Evolutionary conservation across 2,888 invertebrate genomes (phyloP).

Genomic region (Marasmarcha lunaedactyla): DNA sequence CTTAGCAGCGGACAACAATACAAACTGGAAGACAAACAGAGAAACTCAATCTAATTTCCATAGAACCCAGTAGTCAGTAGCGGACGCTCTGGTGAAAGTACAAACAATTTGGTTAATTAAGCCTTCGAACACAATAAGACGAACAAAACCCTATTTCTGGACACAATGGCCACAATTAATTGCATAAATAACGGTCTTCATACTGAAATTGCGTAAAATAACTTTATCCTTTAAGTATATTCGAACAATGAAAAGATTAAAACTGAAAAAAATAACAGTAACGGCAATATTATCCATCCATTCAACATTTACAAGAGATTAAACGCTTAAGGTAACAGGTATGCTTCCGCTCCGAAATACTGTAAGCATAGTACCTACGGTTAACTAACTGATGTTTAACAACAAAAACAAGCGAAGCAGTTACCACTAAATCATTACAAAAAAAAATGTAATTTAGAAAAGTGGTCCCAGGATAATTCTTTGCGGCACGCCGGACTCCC

Average conservation of each 20-base stretch:
- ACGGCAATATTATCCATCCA: not conserved
- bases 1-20: slow-evolving; percentile 25
- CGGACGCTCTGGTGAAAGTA: slow-evolving; percentile 31
- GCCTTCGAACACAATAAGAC: too few relatives aligned
- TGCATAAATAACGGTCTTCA: too few relatives aligned
- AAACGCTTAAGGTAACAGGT: slow-evolving; percentile 28
- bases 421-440: slow-evolving; percentile 41
- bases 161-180: too few relatives aligned
- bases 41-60: slow-evolving; percentile 32
- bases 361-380: slow-evolving; percentile 45
- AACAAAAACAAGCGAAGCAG: slow-evolving; percentile 41
- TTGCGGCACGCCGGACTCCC: slow-evolving; percentile 42
- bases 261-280: too few relatives aligned
- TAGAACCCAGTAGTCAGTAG: slow-evolving; percentile 30
- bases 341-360: slow-evolving; percentile 41
- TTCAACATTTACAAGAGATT: slow-evolving; percentile 33
- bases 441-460: slow-evolving; percentile 33
- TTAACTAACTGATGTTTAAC: slow-evolving; percentile 32
- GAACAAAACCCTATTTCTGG: too few relatives aligned
- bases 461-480: slow-evolving; percentile 32
- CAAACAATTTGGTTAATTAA: slow-evolving; percentile 23
- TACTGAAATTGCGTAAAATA: too few relatives aligned
- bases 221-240: too few relatives aligned
- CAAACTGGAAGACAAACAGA: slow-evolving; percentile 23
- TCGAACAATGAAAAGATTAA: too few relatives aligned